Evolutionary conservation across 2,113 vertebrate genomes (phyloP), one percentile per base, ranked within the genome.

Genomic region (Pachypanchax playfairii): DNA sequence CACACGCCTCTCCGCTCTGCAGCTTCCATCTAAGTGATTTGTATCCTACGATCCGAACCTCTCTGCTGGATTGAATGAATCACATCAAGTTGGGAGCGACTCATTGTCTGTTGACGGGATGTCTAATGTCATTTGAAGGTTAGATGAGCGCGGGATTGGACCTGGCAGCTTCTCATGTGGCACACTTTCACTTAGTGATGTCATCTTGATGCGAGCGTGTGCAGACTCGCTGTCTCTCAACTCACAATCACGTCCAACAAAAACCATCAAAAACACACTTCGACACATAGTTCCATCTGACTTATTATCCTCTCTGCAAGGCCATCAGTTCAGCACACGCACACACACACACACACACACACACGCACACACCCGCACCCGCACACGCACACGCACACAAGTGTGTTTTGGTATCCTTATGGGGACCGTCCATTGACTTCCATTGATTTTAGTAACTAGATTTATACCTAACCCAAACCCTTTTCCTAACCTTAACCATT

Each of bases 81-180:
- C 81, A 83, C 81, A 76, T 80, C 67, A 77, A 73, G 55, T 78
- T 79, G 67, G 65, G 74, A 68, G 70, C 61, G 63, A 82, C 85
- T 79, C 85, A 69, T 82, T 62, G 44, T 38, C 76, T 79, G 77
- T 75, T 78, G 78, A 77, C 57, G 21, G 66, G 69, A 77, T 38
- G 53, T 66, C 68, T 81, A 74, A 87, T 87, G 91, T 88, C 85
- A 79, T 91, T 89, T 90, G 88, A 90, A 91, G 88, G 87, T 90
- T 79, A 88, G 72, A 42, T 73, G 77, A 83, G 77, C 64, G 35
- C 20, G 4, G 49, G 76, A 86, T 85, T 52, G 31, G 50, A 46
- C 51, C 66, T 44, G 46, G 70, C 60, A 47, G 47, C 12, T 17
- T 53, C 63, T 77, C 8, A 31, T 57, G 12, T 62, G 52, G 21